phyloP scores from a whole-genome alignment of 2,797 vertebrate genomes.

The Phaenicophaeus curvirostris region DNA sequence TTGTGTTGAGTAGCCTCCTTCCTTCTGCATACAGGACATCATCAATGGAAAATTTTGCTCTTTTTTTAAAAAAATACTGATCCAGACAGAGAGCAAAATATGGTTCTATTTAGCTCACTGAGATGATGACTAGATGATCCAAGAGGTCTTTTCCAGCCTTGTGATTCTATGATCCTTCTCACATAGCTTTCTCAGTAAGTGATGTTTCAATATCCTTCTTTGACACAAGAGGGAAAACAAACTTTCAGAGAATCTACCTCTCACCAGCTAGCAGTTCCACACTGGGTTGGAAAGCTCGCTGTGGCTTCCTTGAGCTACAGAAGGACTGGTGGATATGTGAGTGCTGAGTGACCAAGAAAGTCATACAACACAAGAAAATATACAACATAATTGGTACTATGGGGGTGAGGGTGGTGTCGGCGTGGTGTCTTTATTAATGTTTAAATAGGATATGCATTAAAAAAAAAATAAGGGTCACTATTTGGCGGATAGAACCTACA shows the following conservation, averaged over 20 bases:
- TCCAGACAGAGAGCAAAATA: constrained; percentile 17
- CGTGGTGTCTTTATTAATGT: not conserved
- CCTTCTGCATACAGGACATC: constrained; percentile 6
- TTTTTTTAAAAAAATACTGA: constrained; percentile 45
- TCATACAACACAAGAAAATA: too few relatives aligned
- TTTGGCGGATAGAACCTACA: not conserved
- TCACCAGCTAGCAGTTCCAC: not conserved
- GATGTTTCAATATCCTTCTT: constrained; percentile 30
- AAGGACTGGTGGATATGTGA: not conserved
- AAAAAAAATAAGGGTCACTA: not conserved
- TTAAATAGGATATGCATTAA: not conserved
- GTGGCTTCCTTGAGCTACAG: not conserved
- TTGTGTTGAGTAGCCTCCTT: constrained; percentile 18
- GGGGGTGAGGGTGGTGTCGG: not conserved
- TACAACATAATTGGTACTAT: fast-evolving
- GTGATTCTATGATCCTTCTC: not conserved
- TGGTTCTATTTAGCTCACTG: constrained; percentile 45
- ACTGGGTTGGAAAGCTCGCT: not conserved
- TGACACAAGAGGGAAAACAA: constrained; percentile 22
- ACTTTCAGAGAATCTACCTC: not conserved
- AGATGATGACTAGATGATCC: not conserved
- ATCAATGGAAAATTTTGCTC: constrained; percentile 50
- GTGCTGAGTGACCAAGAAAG: not conserved
- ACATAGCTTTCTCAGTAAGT: constrained; percentile 45
- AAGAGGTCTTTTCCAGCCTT: too few relatives aligned